Conservation (phyloP, 2,888 invertebrate species). For the Chloromyia formosa region DNA sequence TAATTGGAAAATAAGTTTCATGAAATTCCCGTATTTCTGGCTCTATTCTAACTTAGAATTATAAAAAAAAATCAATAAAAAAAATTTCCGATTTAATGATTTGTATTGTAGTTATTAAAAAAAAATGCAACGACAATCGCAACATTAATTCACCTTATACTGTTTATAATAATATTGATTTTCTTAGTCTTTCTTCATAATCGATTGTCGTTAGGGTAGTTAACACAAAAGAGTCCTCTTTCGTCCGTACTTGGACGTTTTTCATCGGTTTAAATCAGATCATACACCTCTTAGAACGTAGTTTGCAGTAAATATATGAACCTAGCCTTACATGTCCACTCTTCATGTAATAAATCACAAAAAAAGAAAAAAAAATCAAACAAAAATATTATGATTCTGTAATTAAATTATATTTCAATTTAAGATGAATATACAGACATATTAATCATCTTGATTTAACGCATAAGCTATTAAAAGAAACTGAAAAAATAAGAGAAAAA, state of each 20-base stretch:
- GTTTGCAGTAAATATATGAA: neutral
- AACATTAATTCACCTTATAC: neutral
- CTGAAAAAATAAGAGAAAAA: conserved; percentile 4
- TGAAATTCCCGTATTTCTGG: too few species aligned
- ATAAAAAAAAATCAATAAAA: too few species aligned
- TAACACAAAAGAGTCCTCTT: neutral
- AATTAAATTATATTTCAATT: neutral
- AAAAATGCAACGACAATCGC: neutral
- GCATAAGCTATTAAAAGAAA: neutral
- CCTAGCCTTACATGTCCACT: neutral
- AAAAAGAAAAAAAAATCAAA: neutral
- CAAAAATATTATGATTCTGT: too few species aligned
- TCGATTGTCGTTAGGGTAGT: neutral
- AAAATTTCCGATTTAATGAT: too few species aligned
- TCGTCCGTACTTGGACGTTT: too few species aligned
- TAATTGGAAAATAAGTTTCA: too few species aligned
- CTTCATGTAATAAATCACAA: neutral
- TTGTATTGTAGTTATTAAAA: too few species aligned
- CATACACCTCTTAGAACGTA: neutral
- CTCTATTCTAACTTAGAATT: too few species aligned
- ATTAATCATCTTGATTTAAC: neutral
- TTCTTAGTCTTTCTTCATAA: too few species aligned
- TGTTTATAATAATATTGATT: neutral
- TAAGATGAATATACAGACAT: conserved; percentile 16
- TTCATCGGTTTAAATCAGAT: neutral